phyloP scores from a whole-genome alignment of 2,113 vertebrate species.

The Aegotheles bennettii region DNA sequence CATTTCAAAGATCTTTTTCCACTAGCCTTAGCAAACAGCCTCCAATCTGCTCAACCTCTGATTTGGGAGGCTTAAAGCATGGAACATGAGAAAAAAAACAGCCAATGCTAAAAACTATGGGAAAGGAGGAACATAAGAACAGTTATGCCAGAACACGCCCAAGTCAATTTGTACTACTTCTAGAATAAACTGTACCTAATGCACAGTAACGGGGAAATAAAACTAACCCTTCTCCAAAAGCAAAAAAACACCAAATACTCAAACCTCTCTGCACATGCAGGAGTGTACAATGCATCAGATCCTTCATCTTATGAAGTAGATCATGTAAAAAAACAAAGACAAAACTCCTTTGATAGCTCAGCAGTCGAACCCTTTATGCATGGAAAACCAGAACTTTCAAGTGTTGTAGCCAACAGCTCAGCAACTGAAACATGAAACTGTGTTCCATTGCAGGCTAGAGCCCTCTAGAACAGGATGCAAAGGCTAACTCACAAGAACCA shows the following conservation, averaged over 20 bases:
- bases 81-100: background rate
- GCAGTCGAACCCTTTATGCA: background rate
- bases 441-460: background rate
- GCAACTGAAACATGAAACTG: background rate
- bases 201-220: background rate
- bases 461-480: background rate
- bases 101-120: background rate
- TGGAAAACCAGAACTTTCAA: background rate
- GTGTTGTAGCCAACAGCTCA: background rate
- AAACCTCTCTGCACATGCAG: background rate
- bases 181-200: background rate
- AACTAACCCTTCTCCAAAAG: background rate
- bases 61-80: background rate
- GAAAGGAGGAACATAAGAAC: background rate
- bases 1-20: background rate
- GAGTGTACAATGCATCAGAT: background rate
- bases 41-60: background rate
- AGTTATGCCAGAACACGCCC: background rate
- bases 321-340: background rate
- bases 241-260: background rate
- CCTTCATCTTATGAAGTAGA: background rate
- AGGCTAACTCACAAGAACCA: background rate
- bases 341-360: background rate
- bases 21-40: background rate
- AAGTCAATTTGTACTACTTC: background rate